Evolutionary conservation across 2,113 vertebrate species (phyloP), one percentile per base, ranked within the genome.

Genomic region (Microtus oregoni): DNA sequence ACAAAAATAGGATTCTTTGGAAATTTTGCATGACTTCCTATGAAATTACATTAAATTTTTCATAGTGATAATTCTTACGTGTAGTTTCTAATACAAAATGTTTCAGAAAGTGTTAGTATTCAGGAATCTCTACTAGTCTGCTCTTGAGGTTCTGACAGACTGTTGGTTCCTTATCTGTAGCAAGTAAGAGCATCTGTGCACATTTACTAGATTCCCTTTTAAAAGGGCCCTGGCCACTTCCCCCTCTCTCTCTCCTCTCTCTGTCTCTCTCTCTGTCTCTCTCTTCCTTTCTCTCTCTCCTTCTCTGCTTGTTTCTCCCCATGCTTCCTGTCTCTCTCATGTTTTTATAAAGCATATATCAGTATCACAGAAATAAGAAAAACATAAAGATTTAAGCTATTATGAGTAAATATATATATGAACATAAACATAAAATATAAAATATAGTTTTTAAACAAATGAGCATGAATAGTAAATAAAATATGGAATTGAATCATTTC

Each of bases 11-110:
- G 86, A 78, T 91, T 95, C 58, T 88, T 90, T 35, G 38, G 61
- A 95, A 89, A 93, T 78, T 96, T 97, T 93, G 50, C n/a, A 89
- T 93, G 92, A 92, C 94, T 94, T 96, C 91, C 81, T 97, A 28
- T 4, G 88, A 70, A 50, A 92, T 72, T 44, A 93, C 52, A 97
- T 94, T 91, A 89, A 94, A 95, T 91, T 96, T 77, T 85, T 93
- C 72, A 88, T 55, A 93, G 47, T 75, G 55, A 76, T 78, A 38
- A 88, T 90, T 87, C 41, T 96, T 92, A 90, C 30, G 81, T 77
- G 38, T 88, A 76, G 41, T 35, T 97, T 95, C 22, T 85, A 94
- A 92, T 93, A 94, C 58, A 81, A 86, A 86, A 35, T 75, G 26
- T 89, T 89, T 58, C 58, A 58, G 19, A 58, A 58, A 58, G 58